Conservation (phyloP, 2,888 invertebrate genomes). For the Graphium colonna region DNA sequence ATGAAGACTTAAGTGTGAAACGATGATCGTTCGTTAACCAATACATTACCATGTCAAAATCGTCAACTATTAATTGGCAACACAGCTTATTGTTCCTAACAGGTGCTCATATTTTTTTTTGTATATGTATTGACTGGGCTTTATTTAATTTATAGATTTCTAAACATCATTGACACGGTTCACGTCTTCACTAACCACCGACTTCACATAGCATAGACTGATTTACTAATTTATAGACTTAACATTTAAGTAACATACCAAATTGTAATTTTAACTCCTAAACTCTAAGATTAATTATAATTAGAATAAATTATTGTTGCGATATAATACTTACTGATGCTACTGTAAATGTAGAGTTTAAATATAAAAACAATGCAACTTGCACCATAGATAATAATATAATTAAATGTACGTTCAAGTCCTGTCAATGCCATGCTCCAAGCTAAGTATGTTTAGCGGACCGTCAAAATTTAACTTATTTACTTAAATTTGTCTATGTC, state of each 20-base stretch:
- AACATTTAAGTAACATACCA: conserved; percentile 63
- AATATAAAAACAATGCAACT: too few species aligned
- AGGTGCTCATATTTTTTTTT: conserved; percentile 5
- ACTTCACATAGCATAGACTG: conserved; percentile 63
- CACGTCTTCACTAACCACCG: conserved; percentile 59
- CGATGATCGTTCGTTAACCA: too few species aligned
- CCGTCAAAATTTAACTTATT: too few species aligned
- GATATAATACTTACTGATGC: too few species aligned
- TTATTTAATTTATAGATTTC: neutral
- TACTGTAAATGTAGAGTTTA: neutral
- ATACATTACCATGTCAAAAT: too few species aligned
- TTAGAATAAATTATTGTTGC: neutral
- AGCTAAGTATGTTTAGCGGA: too few species aligned
- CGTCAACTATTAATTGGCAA: neutral
- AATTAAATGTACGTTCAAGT: too few species aligned
- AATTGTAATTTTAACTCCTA: conserved; percentile 42
- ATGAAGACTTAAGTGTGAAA: too few species aligned
- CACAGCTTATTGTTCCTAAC: conserved; percentile 10
- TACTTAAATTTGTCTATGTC: too few species aligned
- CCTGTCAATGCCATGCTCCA: too few species aligned
- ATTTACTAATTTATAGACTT: conserved; percentile 60
- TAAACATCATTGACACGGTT: neutral
- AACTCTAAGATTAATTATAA: conserved; percentile 14
- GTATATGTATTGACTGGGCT: neutral
- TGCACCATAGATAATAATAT: too few species aligned